Evolutionary conservation across 2,113 vertebrate species (phyloP), one percentile per base, ranked within the genome.

Genomic region (Cebus imitator): DNA sequence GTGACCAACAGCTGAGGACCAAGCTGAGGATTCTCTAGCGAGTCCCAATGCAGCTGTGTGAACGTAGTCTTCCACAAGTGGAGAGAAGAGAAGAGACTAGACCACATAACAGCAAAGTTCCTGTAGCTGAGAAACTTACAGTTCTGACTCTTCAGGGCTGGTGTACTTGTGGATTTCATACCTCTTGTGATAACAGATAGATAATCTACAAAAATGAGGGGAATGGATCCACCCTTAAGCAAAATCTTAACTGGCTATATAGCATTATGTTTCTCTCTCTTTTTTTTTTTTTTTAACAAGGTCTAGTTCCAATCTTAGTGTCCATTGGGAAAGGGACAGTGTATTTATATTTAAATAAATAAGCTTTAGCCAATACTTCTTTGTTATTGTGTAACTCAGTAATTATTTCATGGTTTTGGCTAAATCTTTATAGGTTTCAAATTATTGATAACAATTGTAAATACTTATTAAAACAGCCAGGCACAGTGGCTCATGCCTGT

Each of bases 391-490:
- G 58, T 64, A 5, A 82, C 32, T 87, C 32, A 72, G 89, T 18
- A 48, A 13, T 68, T 55, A 40, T 68, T 87, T 90, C 87, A 4
- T 79, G 25, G 35, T 66, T 92, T 80, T 66, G 4, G 57, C 3
- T 94, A 80, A 87, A 79, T 92, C 23, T 66, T 27, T 57, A 25
- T 48, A 66, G 8, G n/a, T 83, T 90, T 90, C 52, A 87, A 61
- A 86, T 83, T 6, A 14, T 30, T 45, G 70, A 76, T 5, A 45
- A 75, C 52, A 72, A 6, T 61, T 86, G 16, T 68, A 66, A 80
- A 58, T 50, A 52, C 4, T 55, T 86, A 75, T 11, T 14, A 84
- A 52, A 78, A 17, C 52, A 52, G 52, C 52, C 52, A 52, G 52
- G 52, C 52, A 52, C 16, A 17, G 16, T 17, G 52, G 52, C 52